Conservation (phyloP, 1,140 invertebrate species). For the Halesus radiatus region DNA sequence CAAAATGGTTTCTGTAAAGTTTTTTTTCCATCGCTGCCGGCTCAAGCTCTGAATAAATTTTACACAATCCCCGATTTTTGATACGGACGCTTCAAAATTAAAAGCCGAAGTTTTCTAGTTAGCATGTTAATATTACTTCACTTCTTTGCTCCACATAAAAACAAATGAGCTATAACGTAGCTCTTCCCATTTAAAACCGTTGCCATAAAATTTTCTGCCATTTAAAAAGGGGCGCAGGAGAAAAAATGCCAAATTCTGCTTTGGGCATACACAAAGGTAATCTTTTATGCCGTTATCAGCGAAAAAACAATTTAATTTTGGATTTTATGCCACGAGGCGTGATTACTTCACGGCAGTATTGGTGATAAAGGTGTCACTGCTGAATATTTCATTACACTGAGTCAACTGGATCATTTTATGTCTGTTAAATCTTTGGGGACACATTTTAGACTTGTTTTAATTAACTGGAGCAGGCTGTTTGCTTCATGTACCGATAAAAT, state of each 20-base stretch:
- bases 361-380: conserved; percentile 25
- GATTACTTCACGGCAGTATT: background rate
- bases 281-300: conserved; percentile 27
- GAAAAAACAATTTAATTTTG: conserved; percentile 33
- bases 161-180: conserved; percentile 44
- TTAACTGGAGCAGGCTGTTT: no score
- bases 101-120: conserved; percentile 49
- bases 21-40: conserved; percentile 8
- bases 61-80: conserved; percentile 22
- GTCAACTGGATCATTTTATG: conserved; percentile 5
- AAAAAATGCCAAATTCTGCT: conserved; percentile 27
- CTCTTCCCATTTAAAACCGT: conserved; percentile 20
- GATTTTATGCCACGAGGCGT: conserved; percentile 2
- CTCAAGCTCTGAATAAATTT: conserved; percentile 12
- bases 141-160: conserved; percentile 47
- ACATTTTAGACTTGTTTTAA: no score
- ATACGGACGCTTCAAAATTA: conserved; percentile 23
- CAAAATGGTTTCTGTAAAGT: conserved; percentile 16
- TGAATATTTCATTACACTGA: conserved; percentile 8
- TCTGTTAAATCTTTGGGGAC: no score
- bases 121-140: conserved; percentile 54
- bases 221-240: conserved; percentile 12
- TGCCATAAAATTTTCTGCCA: background rate
- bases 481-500: no score
- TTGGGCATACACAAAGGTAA: background rate